phyloP scores from a whole-genome alignment of 2,113 vertebrate species.

The Nesoenas mayeri region DNA sequence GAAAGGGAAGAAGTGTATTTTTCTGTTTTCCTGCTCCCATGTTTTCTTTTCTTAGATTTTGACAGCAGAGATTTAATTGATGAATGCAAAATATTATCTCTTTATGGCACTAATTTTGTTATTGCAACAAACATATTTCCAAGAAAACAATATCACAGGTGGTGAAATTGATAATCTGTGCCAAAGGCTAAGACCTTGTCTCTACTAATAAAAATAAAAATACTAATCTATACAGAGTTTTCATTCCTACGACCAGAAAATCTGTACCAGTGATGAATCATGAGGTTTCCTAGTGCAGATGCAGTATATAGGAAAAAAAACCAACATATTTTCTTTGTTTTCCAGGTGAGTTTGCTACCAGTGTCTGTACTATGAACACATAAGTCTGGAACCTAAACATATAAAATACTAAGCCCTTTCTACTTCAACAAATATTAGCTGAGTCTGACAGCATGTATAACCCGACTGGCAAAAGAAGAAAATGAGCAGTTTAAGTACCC shows the following conservation, averaged over 20 bases:
- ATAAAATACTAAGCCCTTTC: neutral
- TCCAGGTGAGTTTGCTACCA: neutral
- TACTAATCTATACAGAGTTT: neutral
- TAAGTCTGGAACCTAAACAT: neutral
- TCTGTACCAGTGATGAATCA: neutral
- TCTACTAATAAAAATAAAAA: conserved; percentile 37
- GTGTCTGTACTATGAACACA: neutral
- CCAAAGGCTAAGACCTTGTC: conserved; percentile 19
- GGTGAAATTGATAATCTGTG: conserved; percentile 2
- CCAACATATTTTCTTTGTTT: neutral
- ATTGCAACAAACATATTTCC: conserved; percentile 9
- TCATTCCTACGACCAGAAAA: neutral
- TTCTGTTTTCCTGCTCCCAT: neutral
- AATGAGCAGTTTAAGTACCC: neutral
- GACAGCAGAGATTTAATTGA: conserved; percentile 15
- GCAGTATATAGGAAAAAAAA: neutral
- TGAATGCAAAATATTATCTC: conserved; percentile 32
- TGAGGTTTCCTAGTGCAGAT: neutral
- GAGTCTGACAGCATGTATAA: neutral
- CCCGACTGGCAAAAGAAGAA: neutral
- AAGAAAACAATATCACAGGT: conserved; percentile 19
- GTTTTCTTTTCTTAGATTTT: conserved; percentile 2
- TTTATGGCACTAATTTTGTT: conserved; percentile 11
- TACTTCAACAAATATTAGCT: neutral
- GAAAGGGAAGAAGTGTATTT: neutral